A percentile compares a stretch with the other conserved stretches of the same genome.
Evolutionary conservation across 2,888 invertebrate species (phyloP).

Genomic region (Heliconius ethilla): DNA sequence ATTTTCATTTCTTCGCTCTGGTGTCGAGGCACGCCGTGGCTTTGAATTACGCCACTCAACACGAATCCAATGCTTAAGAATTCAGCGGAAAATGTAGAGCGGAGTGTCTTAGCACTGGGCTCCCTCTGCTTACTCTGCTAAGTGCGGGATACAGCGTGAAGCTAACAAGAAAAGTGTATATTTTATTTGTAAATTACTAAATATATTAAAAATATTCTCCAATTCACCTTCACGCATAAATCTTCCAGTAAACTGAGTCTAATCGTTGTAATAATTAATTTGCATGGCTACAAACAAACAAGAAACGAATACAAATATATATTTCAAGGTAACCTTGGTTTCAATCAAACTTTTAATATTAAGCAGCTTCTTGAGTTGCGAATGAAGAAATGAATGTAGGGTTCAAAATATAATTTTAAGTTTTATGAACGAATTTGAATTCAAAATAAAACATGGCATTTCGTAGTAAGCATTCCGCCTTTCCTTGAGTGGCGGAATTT

Average conservation of each 20-base stretch:
- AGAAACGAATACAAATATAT: neutral
- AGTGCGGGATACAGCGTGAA: neutral
- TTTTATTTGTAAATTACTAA: neutral
- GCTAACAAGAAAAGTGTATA: neutral
- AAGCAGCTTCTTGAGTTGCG: neutral
- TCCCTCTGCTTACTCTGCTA: neutral
- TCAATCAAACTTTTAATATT: neutral
- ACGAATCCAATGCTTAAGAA: neutral
- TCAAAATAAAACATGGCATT: neutral
- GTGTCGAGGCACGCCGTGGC: neutral
- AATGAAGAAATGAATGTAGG: neutral
- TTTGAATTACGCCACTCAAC: neutral
- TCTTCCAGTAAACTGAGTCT: neutral
- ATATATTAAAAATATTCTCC: neutral
- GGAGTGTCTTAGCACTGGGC: neutral
- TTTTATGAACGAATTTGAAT: neutral
- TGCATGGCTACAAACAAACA: constrained; percentile 14
- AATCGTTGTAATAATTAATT: constrained; percentile 26
- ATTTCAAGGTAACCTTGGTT: neutral
- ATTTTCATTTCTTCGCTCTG: neutral
- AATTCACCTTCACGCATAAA: constrained; percentile 17
- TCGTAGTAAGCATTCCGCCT: too few relatives aligned
- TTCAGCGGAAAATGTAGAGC: neutral
- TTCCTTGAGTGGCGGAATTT: neutral
- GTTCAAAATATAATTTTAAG: too few relatives aligned